These are phyloP conservation scores for Clavelina lepadiformis DNA, from an alignment of 23 tunicate species.

Conservation along the genomic window DNA sequence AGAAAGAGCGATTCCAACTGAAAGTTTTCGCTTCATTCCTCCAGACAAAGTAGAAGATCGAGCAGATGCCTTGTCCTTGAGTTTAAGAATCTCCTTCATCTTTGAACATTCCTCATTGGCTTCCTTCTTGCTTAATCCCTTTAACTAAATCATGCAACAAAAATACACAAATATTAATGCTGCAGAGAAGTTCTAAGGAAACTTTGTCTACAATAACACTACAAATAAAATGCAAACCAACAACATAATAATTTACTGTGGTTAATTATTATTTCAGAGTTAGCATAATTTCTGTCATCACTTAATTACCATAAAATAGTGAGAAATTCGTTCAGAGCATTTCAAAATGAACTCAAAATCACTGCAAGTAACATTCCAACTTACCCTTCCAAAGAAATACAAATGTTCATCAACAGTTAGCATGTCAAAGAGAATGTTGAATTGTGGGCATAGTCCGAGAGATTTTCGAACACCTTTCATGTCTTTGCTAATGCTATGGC, in stretches of 20 bases:
- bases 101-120: conserved; percentile 31
- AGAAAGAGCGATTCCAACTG: conserved; percentile 93
- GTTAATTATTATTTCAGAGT: too few species aligned
- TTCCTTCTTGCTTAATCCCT: conserved; percentile 40
- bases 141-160: too few species aligned
- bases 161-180: too few species aligned
- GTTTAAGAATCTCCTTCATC: conserved; percentile 44
- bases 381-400: conserved; percentile 21
- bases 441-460: conserved; percentile 42
- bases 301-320: too few species aligned
- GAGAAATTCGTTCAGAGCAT: too few species aligned
- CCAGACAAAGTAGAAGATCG: conserved; percentile 74
- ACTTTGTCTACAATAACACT: too few species aligned
- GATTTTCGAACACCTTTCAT: conserved; percentile 14
- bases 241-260: too few species aligned
- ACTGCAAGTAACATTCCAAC: background rate
- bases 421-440: conserved; percentile 18
- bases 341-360: too few species aligned
- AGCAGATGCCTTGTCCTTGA: conserved; percentile 52
- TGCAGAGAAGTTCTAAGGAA: too few species aligned
- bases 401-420: conserved; percentile 44
- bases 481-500: conserved; percentile 2
- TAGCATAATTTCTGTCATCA: too few species aligned
- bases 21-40: conserved; percentile 98
- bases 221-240: too few species aligned